Percentiles rank a stretch among this genome's conserved stretches.
These are phyloP conservation scores for Nasonia giraulti DNA, from an alignment of 1,140 invertebrate species.

Conservation along the genomic window DNA sequence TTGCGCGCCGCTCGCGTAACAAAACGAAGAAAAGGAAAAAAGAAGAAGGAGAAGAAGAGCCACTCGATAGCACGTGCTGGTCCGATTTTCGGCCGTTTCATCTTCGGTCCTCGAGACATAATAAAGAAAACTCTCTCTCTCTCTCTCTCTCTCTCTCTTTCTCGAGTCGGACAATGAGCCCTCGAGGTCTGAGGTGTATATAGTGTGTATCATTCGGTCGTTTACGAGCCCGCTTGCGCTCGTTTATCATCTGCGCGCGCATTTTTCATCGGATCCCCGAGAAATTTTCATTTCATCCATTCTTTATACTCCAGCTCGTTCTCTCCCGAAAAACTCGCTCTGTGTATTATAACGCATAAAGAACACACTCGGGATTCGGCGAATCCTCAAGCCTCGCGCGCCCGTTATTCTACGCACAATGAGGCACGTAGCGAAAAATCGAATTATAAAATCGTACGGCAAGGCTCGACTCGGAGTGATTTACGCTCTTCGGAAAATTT, in stretches of 20 bases:
- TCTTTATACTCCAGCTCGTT: not conserved
- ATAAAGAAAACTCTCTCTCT: constrained; percentile 61
- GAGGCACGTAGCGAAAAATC: constrained; percentile 35
- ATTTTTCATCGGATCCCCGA: constrained; percentile 63
- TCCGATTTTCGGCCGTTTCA: constrained; percentile 39
- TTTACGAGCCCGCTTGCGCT: constrained; percentile 64
- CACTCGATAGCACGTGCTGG: constrained; percentile 24
- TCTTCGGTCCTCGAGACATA: constrained; percentile 52
- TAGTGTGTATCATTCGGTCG: constrained; percentile 68
- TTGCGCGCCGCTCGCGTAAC: constrained; percentile 52
- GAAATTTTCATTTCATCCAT: constrained; percentile 43
- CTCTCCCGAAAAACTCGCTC: not conserved
- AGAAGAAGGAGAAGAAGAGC: not conserved
- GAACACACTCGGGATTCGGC: not conserved
- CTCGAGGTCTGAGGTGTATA: constrained; percentile 49
- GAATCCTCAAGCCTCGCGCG: not conserved
- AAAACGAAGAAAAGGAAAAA: constrained; percentile 26
- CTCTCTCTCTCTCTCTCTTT: constrained; percentile 58
- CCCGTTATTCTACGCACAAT: not conserved
- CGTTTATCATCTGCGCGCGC: constrained; percentile 68
- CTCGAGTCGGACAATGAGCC: constrained; percentile 63
- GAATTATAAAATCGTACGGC: constrained; percentile 36
- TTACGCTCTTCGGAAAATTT: constrained; percentile 47
- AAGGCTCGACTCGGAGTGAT: constrained; percentile 34
- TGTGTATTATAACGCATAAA: not conserved